Percentiles rank a stretch among this genome's conserved stretches.
Conservation (phyloP, 2,888 invertebrate genomes). For the Cynaeus angustus region DNA sequence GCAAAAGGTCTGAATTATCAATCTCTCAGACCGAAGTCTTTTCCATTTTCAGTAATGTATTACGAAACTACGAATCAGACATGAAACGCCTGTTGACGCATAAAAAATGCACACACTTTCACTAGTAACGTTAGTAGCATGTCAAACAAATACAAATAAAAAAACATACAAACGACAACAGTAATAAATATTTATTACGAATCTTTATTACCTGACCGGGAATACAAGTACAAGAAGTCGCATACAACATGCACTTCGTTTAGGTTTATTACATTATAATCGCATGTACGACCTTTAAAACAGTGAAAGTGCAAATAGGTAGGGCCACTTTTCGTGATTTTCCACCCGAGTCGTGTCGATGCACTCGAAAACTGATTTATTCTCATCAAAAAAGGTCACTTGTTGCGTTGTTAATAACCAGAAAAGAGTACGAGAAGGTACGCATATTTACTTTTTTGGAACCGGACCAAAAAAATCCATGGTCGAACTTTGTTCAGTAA, state of each 20-base stretch:
- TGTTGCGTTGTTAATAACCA: constrained; percentile 25
- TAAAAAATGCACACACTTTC: constrained; percentile 34
- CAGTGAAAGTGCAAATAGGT: constrained; percentile 23
- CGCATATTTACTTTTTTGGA: constrained; percentile 39
- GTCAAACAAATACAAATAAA: constrained; percentile 37
- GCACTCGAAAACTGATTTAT: constrained; percentile 26
- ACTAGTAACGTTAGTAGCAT: constrained; percentile 18
- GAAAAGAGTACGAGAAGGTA: constrained; percentile 3
- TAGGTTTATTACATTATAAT: constrained; percentile 13
- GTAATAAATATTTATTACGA: constrained; percentile 42
- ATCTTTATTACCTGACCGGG: constrained; percentile 23
- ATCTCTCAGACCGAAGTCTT: too few relatives aligned
- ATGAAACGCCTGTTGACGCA: constrained; percentile 2
- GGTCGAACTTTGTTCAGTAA: constrained; percentile 8
- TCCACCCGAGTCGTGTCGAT: constrained; percentile 10
- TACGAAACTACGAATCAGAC: constrained; percentile 13
- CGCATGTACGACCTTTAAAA: constrained; percentile 8
- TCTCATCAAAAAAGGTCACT: constrained; percentile 26
- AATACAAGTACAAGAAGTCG: background rate
- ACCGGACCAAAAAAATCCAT: constrained; percentile 11
- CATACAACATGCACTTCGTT: constrained; percentile 11
- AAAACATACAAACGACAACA: constrained; percentile 26
- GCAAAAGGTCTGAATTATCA: too few relatives aligned
- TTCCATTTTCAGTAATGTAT: background rate
- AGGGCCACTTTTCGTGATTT: constrained; percentile 26